Conservation (phyloP, 2,888 invertebrate species). For the Agrotis puta region DNA sequence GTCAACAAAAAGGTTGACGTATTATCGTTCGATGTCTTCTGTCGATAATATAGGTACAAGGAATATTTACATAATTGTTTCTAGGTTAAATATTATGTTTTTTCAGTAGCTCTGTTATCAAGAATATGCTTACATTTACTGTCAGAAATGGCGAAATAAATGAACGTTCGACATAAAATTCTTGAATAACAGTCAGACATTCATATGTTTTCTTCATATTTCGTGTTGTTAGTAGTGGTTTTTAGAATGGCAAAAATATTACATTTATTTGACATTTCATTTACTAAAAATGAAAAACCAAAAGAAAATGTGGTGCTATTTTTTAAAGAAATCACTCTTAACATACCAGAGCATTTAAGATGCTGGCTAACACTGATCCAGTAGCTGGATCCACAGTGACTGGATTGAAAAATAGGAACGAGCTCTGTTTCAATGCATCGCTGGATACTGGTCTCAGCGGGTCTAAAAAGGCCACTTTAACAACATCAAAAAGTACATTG, state of each 20-base stretch:
- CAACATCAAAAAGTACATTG: too few species aligned
- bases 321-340: not conserved
- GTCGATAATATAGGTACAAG: constrained; percentile 6
- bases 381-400: too few species aligned
- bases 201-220: not conserved
- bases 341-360: too few species aligned
- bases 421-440: too few species aligned
- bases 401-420: too few species aligned
- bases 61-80: constrained; percentile 19
- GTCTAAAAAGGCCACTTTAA: too few species aligned
- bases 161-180: not conserved
- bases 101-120: not conserved
- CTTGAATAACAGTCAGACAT: constrained; percentile 7
- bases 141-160: not conserved
- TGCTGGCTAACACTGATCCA: too few species aligned
- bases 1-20: too few species aligned
- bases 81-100: constrained; percentile 4
- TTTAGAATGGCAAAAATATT: not conserved
- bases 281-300: too few species aligned
- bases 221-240: not conserved
- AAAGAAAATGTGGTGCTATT: not conserved
- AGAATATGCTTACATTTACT: not conserved
- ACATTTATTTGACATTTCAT: constrained; percentile 1
- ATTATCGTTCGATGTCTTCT: constrained; percentile 23
- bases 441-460: too few species aligned